phyloP scores from a whole-genome alignment of 2,888 invertebrate species.

The Diloba caeruleocephala region DNA sequence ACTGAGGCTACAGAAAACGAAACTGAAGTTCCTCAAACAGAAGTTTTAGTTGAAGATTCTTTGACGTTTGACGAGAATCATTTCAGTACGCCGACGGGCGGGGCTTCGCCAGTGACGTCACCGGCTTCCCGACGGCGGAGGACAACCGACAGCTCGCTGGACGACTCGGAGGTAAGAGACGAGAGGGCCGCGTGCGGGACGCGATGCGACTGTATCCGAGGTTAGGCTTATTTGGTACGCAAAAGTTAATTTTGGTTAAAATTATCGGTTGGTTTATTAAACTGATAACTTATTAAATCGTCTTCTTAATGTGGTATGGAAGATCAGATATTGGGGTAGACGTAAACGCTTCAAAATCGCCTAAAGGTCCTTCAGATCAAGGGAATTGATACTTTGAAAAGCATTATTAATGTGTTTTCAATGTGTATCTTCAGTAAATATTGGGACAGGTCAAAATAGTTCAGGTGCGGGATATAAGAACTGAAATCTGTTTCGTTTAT shows the following conservation, averaged over 20 bases:
- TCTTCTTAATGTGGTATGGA: too few species aligned
- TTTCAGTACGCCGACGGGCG: constrained; percentile 84
- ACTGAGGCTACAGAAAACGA: constrained; percentile 24
- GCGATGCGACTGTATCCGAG: constrained; percentile 62
- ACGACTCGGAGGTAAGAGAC: constrained; percentile 85
- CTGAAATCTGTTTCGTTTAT: too few species aligned
- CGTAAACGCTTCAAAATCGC: too few species aligned
- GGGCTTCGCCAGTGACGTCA: constrained; percentile 68
- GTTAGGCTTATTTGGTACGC: constrained; percentile 9
- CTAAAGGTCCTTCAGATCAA: too few species aligned
- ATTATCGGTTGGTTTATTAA: not conserved
- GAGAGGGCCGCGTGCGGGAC: constrained; percentile 54
- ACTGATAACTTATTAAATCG: too few species aligned
- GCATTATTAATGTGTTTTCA: too few species aligned
- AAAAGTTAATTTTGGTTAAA: not conserved
- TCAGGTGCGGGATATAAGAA: too few species aligned
- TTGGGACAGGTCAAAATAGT: too few species aligned
- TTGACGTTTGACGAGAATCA: constrained; percentile 86
- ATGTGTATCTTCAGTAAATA: too few species aligned
- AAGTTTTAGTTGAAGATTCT: constrained; percentile 52
- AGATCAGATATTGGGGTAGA: too few species aligned
- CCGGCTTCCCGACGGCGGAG: constrained; percentile 61
- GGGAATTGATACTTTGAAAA: too few species aligned
- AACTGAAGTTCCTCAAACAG: constrained; percentile 52
- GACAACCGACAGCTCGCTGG: constrained; percentile 76